Conservation (phyloP, 2,113 vertebrate genomes). For the Hippocampus abdominalis region DNA sequence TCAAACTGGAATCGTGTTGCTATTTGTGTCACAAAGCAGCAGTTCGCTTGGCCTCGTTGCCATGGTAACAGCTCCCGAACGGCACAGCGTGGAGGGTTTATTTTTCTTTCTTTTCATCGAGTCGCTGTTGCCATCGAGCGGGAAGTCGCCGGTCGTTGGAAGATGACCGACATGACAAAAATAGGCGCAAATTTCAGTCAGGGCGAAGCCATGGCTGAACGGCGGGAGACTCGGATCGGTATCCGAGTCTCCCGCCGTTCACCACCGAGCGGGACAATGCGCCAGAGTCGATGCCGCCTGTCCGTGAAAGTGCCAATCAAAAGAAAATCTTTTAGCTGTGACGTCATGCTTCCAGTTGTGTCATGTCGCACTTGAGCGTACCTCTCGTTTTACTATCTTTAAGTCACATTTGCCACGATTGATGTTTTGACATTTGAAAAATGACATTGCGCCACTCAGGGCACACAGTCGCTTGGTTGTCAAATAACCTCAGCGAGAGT, state of each 20-base stretch:
- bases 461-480: no score
- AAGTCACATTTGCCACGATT: no score
- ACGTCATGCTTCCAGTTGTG: no score
- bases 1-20: not conserved
- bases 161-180: not conserved
- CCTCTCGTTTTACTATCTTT: no score
- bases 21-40: not conserved
- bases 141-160: not conserved
- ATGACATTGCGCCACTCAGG: no score
- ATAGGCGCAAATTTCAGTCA: no score
- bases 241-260: not conserved
- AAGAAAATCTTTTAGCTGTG: not conserved
- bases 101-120: not conserved
- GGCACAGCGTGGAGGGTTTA: not conserved
- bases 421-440: no score
- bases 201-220: no score
- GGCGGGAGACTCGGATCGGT: no score
- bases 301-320: not conserved
- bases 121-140: not conserved
- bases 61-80: not conserved
- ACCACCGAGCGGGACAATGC: not conserved
- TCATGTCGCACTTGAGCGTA: no score
- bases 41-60: not conserved
- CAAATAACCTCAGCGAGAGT: no score
- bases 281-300: not conserved